A percentile compares a stretch with the other conserved stretches of the same genome.
Conservation (phyloP, 2,113 vertebrate genomes). For the Trochalopteron elliotii region DNA sequence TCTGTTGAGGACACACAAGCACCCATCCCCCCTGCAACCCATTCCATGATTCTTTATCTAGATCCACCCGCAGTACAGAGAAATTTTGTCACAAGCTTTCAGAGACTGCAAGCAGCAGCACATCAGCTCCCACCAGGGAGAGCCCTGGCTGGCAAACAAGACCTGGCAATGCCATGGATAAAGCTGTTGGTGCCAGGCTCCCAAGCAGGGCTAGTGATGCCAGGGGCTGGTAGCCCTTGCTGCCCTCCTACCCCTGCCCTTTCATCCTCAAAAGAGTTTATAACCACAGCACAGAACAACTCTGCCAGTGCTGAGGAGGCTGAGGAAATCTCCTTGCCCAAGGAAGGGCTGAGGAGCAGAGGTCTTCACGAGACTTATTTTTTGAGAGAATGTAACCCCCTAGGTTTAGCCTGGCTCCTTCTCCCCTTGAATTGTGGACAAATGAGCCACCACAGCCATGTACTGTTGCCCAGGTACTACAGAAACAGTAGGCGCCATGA, state of each 20-base stretch:
- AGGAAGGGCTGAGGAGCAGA: background rate
- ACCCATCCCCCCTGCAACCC: background rate
- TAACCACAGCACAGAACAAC: accelerated
- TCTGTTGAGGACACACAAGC: background rate
- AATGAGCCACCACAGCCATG: background rate
- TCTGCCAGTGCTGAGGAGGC: background rate
- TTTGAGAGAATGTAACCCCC: background rate
- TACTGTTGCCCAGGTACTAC: background rate
- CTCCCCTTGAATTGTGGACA: background rate
- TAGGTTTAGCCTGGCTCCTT: background rate
- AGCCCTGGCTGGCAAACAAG: background rate
- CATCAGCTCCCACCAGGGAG: background rate
- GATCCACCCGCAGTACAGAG: background rate
- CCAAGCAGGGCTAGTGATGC: background rate
- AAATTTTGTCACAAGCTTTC: background rate
- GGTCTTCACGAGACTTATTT: background rate
- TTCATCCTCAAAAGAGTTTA: background rate
- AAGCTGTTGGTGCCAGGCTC: background rate
- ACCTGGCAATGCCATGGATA: background rate
- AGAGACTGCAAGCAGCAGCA: background rate
- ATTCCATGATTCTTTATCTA: background rate
- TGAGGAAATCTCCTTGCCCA: background rate
- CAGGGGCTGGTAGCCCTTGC: background rate
- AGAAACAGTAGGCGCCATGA: accelerated
- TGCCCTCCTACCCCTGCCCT: background rate